Base-by-base conservation (phyloP, 2,797 vertebrate species). In the Sebastes hubbsi region DNA sequence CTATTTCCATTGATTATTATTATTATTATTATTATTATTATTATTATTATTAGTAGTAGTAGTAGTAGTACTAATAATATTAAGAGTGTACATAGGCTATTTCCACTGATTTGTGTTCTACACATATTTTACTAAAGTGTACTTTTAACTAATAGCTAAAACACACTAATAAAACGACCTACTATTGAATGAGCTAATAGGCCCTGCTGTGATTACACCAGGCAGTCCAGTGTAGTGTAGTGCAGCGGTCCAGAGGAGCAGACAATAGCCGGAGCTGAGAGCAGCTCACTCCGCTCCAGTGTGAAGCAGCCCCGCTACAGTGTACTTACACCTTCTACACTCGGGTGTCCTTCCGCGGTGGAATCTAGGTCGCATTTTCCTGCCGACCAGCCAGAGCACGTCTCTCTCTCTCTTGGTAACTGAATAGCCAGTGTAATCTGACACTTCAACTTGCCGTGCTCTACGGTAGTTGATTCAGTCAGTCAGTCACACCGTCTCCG, bases 371-470 rank as follows among this genome's bases (percentile, higher is more conserved):
- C 98, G 93, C 88, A 86, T 98, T 99, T 99, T 98, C 91, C 32
- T 32, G 68, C 73, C 95, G 93, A 90, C 98, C 96, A 13, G 92
- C 94, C 84, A 36, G 90, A 94, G 97, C 97, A 94, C 96, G 96
- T 96, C 97, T 97, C 96, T 96, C 56, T 18, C 96, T 96, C 94
- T 36, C 34, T 36, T 96, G 97, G 97, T 98, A 98, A 98, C 97
- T 97, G 97, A 98, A 97, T 97, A 97, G 98, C 97, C 97, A 96
- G 96, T 99, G 98, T 99, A 99, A 99, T 98, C 95, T 98, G 98
- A 99, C 98, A 99, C 98, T 99, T 97, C 98, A 99, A 99, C 97
- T 99, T 98, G 98, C 98, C 96, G 95, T 95, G 97, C 98, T 97
- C 96, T 94, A 96, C 97, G 97, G 96, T 97, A 98, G 97, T 98